Percentiles rank a stretch among this genome's conserved stretches.
phyloP scores from a whole-genome alignment of 1,140 invertebrate species.

The Drosophila watanabei region DNA sequence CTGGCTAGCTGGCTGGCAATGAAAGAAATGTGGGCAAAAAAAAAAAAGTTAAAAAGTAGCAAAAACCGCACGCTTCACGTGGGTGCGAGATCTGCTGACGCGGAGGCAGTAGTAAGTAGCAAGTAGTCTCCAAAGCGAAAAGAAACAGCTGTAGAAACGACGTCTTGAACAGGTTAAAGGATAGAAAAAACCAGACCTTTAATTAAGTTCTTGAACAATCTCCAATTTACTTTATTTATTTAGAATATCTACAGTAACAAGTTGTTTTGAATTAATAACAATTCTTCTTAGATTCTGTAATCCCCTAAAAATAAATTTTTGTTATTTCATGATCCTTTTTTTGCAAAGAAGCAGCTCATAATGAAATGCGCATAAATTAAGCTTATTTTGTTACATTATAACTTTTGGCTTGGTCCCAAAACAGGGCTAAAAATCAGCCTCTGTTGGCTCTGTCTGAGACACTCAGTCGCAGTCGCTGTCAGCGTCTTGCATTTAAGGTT shows the following conservation, averaged over 20 bases:
- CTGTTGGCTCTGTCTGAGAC: constrained; percentile 3
- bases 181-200: too few relatives aligned
- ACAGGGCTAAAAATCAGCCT: constrained; percentile 24
- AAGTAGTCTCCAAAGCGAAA: constrained; percentile 8
- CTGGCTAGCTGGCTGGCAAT: constrained; percentile 37
- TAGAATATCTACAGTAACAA: too few relatives aligned
- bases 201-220: too few relatives aligned
- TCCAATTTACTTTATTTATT: background rate
- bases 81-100: constrained; percentile 37
- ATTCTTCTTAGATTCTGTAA: constrained; percentile 11
- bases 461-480: constrained; percentile 22
- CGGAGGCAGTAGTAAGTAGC: constrained; percentile 4
- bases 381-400: constrained; percentile 35
- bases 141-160: background rate
- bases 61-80: constrained; percentile 42
- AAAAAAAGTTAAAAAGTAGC: constrained; percentile 40
- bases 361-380: constrained; percentile 46
- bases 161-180: background rate
- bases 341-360: constrained; percentile 9
- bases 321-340: background rate
- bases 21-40: constrained; percentile 52
- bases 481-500: constrained; percentile 68
- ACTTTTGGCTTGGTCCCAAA: constrained; percentile 27
- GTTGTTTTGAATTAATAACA: background rate
- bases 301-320: constrained; percentile 10